Conservation (phyloP, 2,888 invertebrate genomes). For the Trisateles emortualis region DNA sequence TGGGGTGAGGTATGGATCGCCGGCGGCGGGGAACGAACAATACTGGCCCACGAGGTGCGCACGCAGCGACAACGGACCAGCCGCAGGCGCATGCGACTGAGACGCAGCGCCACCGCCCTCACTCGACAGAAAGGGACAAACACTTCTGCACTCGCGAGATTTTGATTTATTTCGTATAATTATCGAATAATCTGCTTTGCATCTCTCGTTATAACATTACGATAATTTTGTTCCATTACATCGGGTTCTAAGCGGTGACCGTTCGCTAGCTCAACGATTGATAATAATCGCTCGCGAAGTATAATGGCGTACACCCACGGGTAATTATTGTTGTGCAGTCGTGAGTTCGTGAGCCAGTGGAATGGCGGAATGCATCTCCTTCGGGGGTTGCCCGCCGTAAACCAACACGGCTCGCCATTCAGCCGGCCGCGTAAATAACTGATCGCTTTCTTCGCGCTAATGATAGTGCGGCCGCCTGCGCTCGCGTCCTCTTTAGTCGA, state of each 20-base stretch:
- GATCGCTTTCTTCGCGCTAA: constrained; percentile 84
- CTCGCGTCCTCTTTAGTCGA: constrained; percentile 79
- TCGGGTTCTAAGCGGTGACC: constrained; percentile 83
- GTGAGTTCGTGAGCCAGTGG: constrained; percentile 85
- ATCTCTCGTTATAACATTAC: constrained; percentile 85
- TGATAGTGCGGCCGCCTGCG: constrained; percentile 79
- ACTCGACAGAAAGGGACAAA: constrained; percentile 60
- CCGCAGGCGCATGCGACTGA: constrained; percentile 64
- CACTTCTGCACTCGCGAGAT: constrained; percentile 67
- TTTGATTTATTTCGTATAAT: constrained; percentile 85
- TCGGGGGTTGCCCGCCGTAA: constrained; percentile 85
- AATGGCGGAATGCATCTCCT: constrained; percentile 86
- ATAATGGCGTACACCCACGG: constrained; percentile 87
- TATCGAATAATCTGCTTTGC: constrained; percentile 86
- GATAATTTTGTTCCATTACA: constrained; percentile 85
- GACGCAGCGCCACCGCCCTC: constrained; percentile 48
- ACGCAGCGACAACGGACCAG: constrained; percentile 69
- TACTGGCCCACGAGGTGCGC: constrained; percentile 66
- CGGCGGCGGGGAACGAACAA: constrained; percentile 71
- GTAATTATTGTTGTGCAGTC: constrained; percentile 87
- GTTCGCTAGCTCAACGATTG: constrained; percentile 83
- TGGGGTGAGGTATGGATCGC: constrained; percentile 80
- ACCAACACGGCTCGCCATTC: constrained; percentile 75
- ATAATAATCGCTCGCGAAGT: constrained; percentile 87
- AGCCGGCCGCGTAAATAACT: constrained; percentile 80